Evolutionary conservation across 2,888 invertebrate genomes (phyloP).

Genomic region (Drosophila niveifrons): DNA sequence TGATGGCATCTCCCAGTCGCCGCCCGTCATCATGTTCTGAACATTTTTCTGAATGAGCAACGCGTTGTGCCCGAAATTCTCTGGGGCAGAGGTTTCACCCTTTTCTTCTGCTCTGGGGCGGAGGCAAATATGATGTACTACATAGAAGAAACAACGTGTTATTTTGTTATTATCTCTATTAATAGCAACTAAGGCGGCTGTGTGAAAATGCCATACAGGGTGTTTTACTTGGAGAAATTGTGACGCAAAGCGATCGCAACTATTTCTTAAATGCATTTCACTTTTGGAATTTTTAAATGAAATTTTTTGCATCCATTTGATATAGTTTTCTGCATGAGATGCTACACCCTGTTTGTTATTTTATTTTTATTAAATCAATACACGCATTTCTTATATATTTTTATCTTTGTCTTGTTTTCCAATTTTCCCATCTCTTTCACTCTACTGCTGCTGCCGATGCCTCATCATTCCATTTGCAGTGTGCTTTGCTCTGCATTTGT

Average conservation of each 20-base stretch:
- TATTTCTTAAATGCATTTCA: not conserved
- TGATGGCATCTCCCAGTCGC: slow-evolving; percentile 63
- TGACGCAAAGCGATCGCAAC: no score
- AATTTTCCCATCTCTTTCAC: slow-evolving; percentile 60
- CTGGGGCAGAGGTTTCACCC: slow-evolving; percentile 48
- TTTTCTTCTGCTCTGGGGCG: slow-evolving; percentile 38
- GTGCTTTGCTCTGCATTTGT: slow-evolving; percentile 34
- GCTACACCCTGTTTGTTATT: slow-evolving; percentile 65
- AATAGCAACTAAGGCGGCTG: slow-evolving; percentile 61
- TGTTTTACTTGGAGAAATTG: slow-evolving; percentile 22
- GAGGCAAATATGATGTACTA: slow-evolving; percentile 69
- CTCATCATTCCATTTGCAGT: slow-evolving; percentile 24
- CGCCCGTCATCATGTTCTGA: slow-evolving; percentile 35
- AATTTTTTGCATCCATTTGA: not conserved
- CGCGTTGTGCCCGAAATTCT: slow-evolving; percentile 61
- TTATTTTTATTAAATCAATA: slow-evolving; percentile 79
- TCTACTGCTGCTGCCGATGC: slow-evolving; percentile 24
- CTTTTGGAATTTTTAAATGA: not conserved
- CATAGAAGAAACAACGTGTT: slow-evolving; percentile 67
- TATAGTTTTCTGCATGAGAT: not conserved
- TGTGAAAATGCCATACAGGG: slow-evolving; percentile 62
- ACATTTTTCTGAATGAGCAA: slow-evolving; percentile 73
- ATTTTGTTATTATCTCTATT: slow-evolving; percentile 72
- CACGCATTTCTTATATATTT: slow-evolving; percentile 77
- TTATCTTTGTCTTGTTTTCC: slow-evolving; percentile 73